Conservation (phyloP, 1,140 invertebrate genomes). For the Platyscapa corneri region DNA sequence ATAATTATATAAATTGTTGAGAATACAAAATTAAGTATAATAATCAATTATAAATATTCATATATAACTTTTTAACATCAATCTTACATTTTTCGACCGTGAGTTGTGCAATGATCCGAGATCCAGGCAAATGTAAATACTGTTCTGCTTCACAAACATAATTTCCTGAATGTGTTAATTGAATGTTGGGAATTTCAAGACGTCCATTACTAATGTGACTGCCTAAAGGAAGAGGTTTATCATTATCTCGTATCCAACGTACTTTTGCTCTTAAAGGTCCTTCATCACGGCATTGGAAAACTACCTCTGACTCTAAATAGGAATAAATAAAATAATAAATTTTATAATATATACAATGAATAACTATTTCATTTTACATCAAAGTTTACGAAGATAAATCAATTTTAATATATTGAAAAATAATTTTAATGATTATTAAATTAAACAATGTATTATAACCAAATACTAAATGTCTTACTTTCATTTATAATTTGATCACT, state of each 20-base stretch:
- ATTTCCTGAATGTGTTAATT: slow-evolving; percentile 82
- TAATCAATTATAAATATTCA: too few species aligned
- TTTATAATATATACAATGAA: background rate
- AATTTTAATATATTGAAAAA: too few species aligned
- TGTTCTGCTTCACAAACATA: slow-evolving; percentile 89
- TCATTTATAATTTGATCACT: slow-evolving; percentile 84
- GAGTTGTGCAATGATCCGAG: slow-evolving; percentile 78
- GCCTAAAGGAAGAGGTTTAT: slow-evolving; percentile 81
- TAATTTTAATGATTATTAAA: too few species aligned
- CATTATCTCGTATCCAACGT: slow-evolving; percentile 83
- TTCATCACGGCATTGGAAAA: slow-evolving; percentile 94
- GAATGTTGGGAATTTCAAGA: slow-evolving; percentile 89
- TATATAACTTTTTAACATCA: too few species aligned
- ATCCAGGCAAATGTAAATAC: slow-evolving; percentile 77
- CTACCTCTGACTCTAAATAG: slow-evolving; percentile 86
- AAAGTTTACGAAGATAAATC: background rate
- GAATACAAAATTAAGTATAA: background rate
- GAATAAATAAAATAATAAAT: slow-evolving; percentile 37
- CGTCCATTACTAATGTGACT: slow-evolving; percentile 83
- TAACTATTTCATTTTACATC: background rate
- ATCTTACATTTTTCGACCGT: slow-evolving; percentile 81
- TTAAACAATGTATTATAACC: background rate
- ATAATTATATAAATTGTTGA: background rate
- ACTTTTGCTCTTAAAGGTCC: slow-evolving; percentile 84
- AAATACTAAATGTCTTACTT: slow-evolving; percentile 79